Percentiles rank a stretch among this genome's conserved stretches.
Conservation (phyloP, 2,113 vertebrate genomes). For the Stomatorhinus ivindoensis region DNA sequence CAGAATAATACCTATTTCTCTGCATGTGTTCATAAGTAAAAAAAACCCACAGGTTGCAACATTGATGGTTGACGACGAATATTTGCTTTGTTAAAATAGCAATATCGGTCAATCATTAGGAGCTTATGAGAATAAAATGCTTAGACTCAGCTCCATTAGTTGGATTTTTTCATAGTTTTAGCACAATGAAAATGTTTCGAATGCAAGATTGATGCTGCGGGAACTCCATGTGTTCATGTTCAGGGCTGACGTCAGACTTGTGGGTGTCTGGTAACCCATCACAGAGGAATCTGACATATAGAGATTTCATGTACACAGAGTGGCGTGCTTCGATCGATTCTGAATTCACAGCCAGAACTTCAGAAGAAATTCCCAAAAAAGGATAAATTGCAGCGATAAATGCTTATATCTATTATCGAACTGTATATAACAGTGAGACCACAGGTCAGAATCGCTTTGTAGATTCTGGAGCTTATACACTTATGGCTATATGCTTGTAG, state of each 20-base stretch:
- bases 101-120: neutral
- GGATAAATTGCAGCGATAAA: neutral
- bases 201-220: neutral
- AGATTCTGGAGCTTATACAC: neutral
- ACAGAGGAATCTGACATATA: neutral
- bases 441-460: neutral
- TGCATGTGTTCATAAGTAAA: neutral
- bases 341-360: neutral
- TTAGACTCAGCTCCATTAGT: neutral
- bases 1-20: neutral
- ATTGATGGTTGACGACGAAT: neutral
- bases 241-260: neutral
- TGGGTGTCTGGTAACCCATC: neutral
- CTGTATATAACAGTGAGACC: neutral
- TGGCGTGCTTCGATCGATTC: neutral
- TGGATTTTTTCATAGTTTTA: neutral
- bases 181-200: neutral
- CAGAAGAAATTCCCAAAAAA: neutral
- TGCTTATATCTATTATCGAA: neutral
- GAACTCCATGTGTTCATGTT: neutral
- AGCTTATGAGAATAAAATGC: neutral
- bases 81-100: neutral
- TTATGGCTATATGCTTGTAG: neutral
- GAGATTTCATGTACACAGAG: neutral
- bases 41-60: neutral